phyloP scores from a whole-genome alignment of 2,797 vertebrate genomes.

The Champsocephalus esox region DNA sequence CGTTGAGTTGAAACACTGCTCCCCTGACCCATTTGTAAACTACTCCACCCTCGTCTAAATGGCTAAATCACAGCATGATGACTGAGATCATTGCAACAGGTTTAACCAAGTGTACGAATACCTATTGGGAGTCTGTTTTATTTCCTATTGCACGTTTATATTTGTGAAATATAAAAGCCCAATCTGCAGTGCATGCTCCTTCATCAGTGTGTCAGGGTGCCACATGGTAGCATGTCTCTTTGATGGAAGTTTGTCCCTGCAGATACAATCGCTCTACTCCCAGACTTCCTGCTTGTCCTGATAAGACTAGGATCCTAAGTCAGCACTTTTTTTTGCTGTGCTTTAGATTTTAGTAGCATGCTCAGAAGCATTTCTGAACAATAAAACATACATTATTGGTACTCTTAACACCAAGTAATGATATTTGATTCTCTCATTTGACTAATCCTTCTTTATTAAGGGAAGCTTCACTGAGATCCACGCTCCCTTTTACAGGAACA shows the following conservation, averaged over 20 bases:
- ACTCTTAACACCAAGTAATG: background rate
- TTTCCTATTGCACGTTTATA: background rate
- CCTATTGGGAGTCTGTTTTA: background rate
- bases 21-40: constrained; percentile 39
- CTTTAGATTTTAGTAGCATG: background rate
- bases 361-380: background rate
- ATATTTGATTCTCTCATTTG: background rate
- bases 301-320: constrained; percentile 7
- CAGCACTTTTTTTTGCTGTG: background rate
- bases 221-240: background rate
- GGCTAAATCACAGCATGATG: constrained; percentile 70
- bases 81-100: constrained; percentile 39
- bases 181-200: background rate
- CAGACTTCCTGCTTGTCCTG: constrained; percentile 21
- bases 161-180: background rate
- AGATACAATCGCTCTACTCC: background rate
- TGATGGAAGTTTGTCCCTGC: background rate
- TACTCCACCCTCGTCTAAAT: constrained; percentile 36
- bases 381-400: background rate
- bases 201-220: background rate
- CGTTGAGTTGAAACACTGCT: constrained; percentile 23
- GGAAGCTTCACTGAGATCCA: constrained; percentile 1
- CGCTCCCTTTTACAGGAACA: background rate
- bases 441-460: no score
- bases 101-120: background rate